Evolutionary conservation across 2,888 invertebrate species (phyloP), one percentile per base, ranked within the genome.

Genomic region (Ectemnius cavifrons): DNA sequence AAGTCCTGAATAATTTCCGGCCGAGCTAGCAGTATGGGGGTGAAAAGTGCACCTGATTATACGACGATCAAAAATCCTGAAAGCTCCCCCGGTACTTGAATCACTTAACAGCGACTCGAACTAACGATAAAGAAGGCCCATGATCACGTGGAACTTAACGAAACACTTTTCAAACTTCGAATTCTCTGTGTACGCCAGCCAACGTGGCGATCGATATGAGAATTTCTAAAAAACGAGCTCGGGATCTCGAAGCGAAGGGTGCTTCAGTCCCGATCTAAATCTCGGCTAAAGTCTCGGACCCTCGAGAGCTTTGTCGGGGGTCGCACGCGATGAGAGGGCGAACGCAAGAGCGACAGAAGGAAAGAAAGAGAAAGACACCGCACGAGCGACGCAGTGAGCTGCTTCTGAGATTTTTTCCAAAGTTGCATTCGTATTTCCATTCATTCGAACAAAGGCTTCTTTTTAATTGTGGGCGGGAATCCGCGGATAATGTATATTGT

Each of bases 361-460:
- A 8, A 37, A 37, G 37, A 11, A 6, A 11, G 11, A 37, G 37
- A 11, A 37, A 37, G 37, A 37, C 8, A 6, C 37, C 2, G 3
- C 23, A 23, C 23, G 23, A 23, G 37, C 5, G 37, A 11, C 37
- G 37, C 37, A 37, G 37, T 37, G 37, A 16, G 20, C 6, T n/a
- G 56, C 18, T 18, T 62, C 37, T 14, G 37, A 52, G 47, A 58
- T 61, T 64, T 65, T 58, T 57, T 13, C 63, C 49, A 58, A 72
- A 75, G n/a, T 49, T 23, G 18, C 72, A 28, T 45, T 57, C 57
- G 64, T 56, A 14, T 59, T 66, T 67, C 72, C 11, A 68, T 75
- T 75, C 72, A 68, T 27, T 14, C 61, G 67, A 62, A 65, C 73
- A 68, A 72, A 73, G 74, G 57, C 63, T 63, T 61, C 73, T 75